These are phyloP conservation scores for Brachypalpus laphriformis DNA, from an alignment of 2,888 invertebrate genomes.

Conservation along the genomic window DNA sequence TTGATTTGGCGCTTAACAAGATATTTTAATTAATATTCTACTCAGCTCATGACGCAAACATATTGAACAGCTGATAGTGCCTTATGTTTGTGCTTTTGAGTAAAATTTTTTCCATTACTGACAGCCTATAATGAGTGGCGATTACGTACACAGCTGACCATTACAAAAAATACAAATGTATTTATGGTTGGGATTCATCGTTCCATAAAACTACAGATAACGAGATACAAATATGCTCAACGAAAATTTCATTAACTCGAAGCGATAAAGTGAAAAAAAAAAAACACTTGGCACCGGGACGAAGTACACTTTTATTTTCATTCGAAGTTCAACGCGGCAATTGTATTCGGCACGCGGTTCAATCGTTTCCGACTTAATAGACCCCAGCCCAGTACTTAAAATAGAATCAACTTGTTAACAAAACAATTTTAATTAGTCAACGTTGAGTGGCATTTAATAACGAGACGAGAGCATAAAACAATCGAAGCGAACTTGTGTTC, in stretches of 20 bases:
- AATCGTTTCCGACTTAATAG: background rate
- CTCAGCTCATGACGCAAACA: background rate
- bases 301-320: background rate
- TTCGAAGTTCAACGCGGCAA: background rate
- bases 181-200: background rate
- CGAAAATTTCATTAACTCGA: background rate
- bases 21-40: background rate
- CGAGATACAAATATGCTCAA: conserved; percentile 5
- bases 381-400: background rate
- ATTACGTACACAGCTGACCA: background rate
- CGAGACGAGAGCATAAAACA: background rate
- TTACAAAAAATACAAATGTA: background rate
- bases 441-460: background rate
- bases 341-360: background rate
- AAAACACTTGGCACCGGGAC: background rate
- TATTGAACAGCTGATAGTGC: background rate
- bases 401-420: background rate
- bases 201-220: background rate
- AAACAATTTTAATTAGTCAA: conserved; percentile 12
- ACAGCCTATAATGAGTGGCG: background rate
- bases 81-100: background rate
- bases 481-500: background rate
- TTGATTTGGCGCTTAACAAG: too few relatives aligned
- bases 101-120: background rate
- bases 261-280: background rate